These are phyloP conservation scores for Electrona antarctica DNA, from an alignment of 2,113 vertebrate genomes.

Conservation along the genomic window DNA sequence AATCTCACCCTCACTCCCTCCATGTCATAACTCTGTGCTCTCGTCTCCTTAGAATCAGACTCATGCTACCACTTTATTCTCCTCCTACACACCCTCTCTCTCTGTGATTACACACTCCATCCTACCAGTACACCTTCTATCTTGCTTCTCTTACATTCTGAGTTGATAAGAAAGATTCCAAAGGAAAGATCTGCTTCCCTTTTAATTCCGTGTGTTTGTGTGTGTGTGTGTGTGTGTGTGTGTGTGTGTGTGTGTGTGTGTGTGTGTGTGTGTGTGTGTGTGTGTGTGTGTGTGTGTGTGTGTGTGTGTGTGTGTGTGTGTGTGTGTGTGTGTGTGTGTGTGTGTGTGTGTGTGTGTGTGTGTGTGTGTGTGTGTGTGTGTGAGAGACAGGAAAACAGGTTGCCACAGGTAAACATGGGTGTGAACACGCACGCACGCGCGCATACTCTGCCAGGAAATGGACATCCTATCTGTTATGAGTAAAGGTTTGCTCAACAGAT, in stretches of 20 bases:
- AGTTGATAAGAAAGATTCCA: too few species aligned
- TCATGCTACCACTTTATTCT: neutral
- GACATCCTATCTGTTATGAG: too few species aligned
- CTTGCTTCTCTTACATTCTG: neutral
- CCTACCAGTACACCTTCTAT: too few species aligned
- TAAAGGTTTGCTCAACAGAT: too few species aligned
- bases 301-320: constrained; percentile 7
- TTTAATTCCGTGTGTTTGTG: neutral
- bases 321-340: neutral
- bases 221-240: neutral
- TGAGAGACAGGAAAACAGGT: constrained; percentile 30
- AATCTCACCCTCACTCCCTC: too few species aligned
- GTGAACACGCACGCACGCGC: constrained; percentile 1
- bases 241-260: neutral
- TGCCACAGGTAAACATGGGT: constrained; percentile 47
- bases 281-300: neutral
- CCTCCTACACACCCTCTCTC: neutral
- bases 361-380: neutral
- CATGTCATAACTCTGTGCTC: too few species aligned
- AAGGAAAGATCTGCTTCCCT: too few species aligned
- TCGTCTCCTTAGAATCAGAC: too few species aligned
- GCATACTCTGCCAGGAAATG: too few species aligned
- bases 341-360: constrained; percentile 5
- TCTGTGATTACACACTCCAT: neutral
- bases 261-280: neutral